Conservation (phyloP, 1,140 invertebrate species). For the Mya arenaria region DNA sequence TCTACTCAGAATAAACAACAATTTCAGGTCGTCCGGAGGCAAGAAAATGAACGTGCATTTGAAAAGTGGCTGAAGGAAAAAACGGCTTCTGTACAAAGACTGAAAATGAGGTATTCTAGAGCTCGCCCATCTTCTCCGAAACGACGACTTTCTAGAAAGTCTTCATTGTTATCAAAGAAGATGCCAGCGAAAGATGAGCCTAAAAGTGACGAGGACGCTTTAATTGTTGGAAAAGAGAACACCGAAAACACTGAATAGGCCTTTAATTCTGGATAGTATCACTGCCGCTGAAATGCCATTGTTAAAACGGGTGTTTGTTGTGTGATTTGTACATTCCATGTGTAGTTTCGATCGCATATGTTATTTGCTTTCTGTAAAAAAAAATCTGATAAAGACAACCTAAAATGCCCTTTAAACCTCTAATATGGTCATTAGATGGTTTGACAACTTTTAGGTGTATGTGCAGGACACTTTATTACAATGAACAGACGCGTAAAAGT, state of each 20-base stretch:
- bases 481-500: too few relatives aligned
- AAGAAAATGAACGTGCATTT: slow-evolving; percentile 31
- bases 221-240: neutral
- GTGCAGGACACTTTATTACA: too few relatives aligned
- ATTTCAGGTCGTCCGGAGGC: slow-evolving; percentile 5
- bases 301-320: neutral
- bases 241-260: neutral
- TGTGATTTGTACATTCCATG: too few relatives aligned
- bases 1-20: neutral
- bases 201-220: neutral
- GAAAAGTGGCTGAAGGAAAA: slow-evolving; percentile 25
- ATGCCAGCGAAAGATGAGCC: neutral
- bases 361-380: too few relatives aligned
- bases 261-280: neutral
- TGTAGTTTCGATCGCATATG: too few relatives aligned
- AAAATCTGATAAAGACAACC: too few relatives aligned
- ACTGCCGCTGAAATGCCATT: neutral
- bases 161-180: neutral
- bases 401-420: too few relatives aligned
- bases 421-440: too few relatives aligned
- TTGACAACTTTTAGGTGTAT: too few relatives aligned
- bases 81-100: neutral
- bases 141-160: neutral
- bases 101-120: neutral
- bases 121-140: too few relatives aligned